These are phyloP conservation scores for Spinus pinus DNA, from an alignment of 2,797 vertebrate species.

Conservation along the genomic window DNA sequence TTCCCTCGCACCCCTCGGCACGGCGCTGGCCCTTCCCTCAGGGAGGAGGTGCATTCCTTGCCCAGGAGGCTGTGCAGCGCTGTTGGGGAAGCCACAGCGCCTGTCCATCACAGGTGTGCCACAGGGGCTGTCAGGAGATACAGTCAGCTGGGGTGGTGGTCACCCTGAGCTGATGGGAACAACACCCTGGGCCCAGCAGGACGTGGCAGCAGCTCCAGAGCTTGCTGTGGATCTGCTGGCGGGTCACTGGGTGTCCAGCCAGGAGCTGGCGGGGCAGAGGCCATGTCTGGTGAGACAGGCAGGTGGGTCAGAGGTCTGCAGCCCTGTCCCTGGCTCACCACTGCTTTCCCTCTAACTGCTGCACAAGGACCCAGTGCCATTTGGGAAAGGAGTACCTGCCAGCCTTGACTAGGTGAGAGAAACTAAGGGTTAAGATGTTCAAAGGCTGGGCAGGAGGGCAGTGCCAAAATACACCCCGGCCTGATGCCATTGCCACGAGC, in stretches of 20 bases:
- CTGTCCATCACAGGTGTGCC: no score
- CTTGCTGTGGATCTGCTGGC: not conserved
- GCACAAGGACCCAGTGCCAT: accelerated
- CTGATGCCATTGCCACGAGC: not conserved
- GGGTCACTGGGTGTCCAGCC: accelerated
- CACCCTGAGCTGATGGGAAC: not conserved
- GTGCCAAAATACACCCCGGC: not conserved
- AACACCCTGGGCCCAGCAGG: not conserved
- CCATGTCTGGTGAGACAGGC: accelerated
- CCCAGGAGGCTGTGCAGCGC: not conserved
- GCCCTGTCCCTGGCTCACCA: not conserved
- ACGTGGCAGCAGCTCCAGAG: accelerated
- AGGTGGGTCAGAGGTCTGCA: not conserved
- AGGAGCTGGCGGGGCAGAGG: accelerated
- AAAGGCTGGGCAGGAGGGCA: not conserved
- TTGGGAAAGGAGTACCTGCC: not conserved
- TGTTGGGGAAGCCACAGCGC: not conserved
- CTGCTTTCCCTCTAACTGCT: not conserved
- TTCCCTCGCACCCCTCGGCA: no score
- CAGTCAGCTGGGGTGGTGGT: not conserved
- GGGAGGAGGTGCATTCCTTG: no score
- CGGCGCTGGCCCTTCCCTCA: not conserved
- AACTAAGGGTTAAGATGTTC: not conserved
- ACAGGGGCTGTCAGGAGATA: not conserved
- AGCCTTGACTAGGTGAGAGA: not conserved